Evolutionary conservation across 2,797 vertebrate species (phyloP).

Genomic region (Bovichtus variegatus): DNA sequence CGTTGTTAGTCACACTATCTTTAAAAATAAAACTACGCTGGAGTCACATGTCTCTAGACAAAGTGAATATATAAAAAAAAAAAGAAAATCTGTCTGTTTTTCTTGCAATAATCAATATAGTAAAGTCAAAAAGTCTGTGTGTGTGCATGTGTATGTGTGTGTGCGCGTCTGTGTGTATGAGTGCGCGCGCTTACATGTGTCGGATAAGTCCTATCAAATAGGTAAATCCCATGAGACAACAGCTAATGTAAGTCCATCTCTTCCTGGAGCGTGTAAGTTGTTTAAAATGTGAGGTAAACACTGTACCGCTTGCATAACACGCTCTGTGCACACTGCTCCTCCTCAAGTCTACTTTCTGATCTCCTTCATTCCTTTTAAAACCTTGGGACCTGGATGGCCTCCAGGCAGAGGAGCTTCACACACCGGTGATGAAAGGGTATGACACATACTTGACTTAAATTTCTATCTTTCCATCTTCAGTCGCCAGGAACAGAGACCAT

Average conservation of each 20-base stretch:
- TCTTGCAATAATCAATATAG: not conserved
- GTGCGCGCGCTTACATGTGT: not conserved
- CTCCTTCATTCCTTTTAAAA: constrained; percentile 37
- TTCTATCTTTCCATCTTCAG: constrained; percentile 42
- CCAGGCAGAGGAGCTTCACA: constrained; percentile 45
- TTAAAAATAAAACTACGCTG: not conserved
- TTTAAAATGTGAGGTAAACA: constrained; percentile 12
- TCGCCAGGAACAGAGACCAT: constrained; percentile 39
- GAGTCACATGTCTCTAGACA: not conserved
- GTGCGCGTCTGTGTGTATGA: not conserved
- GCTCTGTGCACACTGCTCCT: constrained; percentile 15
- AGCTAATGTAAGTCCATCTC: not conserved
- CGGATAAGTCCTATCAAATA: not conserved
- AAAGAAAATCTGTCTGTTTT: not conserved
- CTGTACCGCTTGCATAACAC: constrained; percentile 12
- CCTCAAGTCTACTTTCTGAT: constrained; percentile 38
- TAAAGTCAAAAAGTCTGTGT: not conserved
- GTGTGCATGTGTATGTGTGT: not conserved
- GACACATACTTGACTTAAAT: constrained; percentile 63
- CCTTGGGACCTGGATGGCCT: constrained; percentile 41
- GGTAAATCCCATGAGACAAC: constrained; percentile 5
- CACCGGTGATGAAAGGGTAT: constrained; percentile 47
- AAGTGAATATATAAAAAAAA: not conserved
- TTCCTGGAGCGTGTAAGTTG: not conserved
- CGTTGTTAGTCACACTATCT: not conserved